A percentile compares a stretch with the other conserved stretches of the same genome.
Conservation (phyloP, 2,888 invertebrate genomes). For the Halocaridina rubra region DNA sequence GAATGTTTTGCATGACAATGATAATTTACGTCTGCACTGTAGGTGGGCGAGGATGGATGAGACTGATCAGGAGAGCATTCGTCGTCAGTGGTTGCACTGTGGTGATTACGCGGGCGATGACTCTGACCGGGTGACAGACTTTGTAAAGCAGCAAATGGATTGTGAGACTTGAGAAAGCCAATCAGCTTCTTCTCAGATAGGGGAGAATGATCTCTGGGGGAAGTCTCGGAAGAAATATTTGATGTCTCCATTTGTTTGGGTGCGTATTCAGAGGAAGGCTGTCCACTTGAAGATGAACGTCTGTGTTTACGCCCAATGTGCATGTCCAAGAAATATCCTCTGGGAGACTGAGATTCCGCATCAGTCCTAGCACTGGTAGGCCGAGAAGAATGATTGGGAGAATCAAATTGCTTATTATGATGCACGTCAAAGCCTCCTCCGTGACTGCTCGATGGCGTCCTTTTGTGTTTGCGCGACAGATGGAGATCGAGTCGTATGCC, state of each 20-base stretch:
- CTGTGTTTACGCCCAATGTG: slow-evolving; percentile 27
- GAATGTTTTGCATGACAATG: slow-evolving; percentile 19
- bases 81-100: slow-evolving; percentile 8
- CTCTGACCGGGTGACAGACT: slow-evolving; percentile 6
- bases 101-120: neutral
- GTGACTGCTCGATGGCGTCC: slow-evolving; percentile 25
- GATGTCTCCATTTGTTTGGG: neutral
- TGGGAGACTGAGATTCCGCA: slow-evolving; percentile 18
- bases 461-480: slow-evolving; percentile 32
- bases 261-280: neutral
- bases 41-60: slow-evolving; percentile 24
- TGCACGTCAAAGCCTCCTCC: neutral
- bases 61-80: slow-evolving; percentile 21
- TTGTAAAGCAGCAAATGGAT: slow-evolving; percentile 33
- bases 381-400: slow-evolving; percentile 24
- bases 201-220: slow-evolving; percentile 11
- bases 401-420: slow-evolving; percentile 21
- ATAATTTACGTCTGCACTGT: neutral
- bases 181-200: slow-evolving; percentile 38
- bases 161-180: slow-evolving; percentile 40
- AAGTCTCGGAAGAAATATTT: slow-evolving; percentile 1
- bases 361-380: slow-evolving; percentile 14
- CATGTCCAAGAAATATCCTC: slow-evolving; percentile 30
- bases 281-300: slow-evolving; percentile 25
- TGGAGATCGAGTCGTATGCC: slow-evolving; percentile 39